A percentile compares a stretch with the other conserved stretches of the same genome.
Conservation (phyloP, 2,797 vertebrate species). For the Emydoidea blandingii region DNA sequence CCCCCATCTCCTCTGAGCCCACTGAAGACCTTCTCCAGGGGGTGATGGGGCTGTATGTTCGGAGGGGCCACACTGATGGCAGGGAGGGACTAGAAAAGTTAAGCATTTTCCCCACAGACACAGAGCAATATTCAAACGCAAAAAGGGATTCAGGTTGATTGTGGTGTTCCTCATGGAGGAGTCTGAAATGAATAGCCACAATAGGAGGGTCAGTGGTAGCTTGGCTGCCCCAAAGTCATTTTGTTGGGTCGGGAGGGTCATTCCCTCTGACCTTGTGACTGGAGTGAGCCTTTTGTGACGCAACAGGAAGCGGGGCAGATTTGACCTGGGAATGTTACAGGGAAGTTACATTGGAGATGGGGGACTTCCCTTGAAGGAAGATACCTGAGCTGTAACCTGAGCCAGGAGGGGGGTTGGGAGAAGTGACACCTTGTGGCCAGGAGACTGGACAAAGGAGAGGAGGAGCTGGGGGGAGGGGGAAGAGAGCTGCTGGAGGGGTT, state of each 20-base stretch:
- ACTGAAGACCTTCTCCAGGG: neutral
- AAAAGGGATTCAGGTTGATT: neutral
- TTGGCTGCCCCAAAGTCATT: neutral
- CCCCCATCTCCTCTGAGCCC: neutral
- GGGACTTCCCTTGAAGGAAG: too few relatives aligned
- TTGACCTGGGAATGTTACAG: too few relatives aligned
- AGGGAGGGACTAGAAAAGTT: neutral
- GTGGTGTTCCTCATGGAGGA: neutral
- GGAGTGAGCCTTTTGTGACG: neutral
- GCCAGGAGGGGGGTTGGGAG: too few relatives aligned
- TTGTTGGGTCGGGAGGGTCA: neutral
- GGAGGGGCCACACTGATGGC: neutral
- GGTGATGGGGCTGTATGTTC: neutral
- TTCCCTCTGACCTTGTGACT: neutral
- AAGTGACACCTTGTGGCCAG: too few relatives aligned
- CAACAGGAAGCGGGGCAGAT: too few relatives aligned
- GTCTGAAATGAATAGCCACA: neutral
- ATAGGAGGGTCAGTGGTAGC: neutral
- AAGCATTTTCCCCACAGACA: fast-evolving
- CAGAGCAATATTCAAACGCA: neutral
- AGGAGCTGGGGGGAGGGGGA: too few relatives aligned
- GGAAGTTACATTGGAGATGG: too few relatives aligned
- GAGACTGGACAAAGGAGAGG: too few relatives aligned
- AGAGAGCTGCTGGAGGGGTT: too few relatives aligned
- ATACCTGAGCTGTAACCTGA: too few relatives aligned